Percentiles rank a stretch among this genome's conserved stretches.
phyloP scores from a whole-genome alignment of 2,113 vertebrate species.

The Neomonachus schauinslandi region DNA sequence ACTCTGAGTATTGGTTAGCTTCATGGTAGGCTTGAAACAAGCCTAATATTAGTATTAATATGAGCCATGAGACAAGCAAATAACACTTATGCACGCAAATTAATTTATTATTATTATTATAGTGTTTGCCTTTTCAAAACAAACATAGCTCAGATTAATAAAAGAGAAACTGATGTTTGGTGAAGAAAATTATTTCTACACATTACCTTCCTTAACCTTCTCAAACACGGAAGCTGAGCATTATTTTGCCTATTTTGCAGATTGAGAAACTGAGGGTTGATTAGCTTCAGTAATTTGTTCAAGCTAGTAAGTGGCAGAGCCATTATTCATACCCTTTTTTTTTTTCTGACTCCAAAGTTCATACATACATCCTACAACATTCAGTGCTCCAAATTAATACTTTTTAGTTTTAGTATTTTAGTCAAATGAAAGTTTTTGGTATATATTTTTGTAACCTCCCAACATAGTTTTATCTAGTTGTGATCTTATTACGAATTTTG shows the following conservation, averaged over 20 bases:
- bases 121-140: neutral
- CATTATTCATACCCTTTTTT: neutral
- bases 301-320: neutral
- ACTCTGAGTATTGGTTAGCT: neutral
- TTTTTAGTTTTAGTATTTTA: neutral
- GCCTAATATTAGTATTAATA: neutral
- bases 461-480: neutral
- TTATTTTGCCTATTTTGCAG: neutral
- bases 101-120: neutral
- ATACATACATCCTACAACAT: neutral
- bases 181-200: neutral
- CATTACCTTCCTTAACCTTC: neutral
- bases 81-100: neutral
- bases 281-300: neutral
- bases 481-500: neutral
- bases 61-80: neutral
- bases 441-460: neutral
- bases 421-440: neutral
- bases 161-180: slow-evolving; percentile 15
- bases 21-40: neutral
- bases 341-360: too few species aligned
- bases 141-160: neutral
- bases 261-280: neutral
- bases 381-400: neutral
- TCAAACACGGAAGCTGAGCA: neutral